phyloP scores from a whole-genome alignment of 1,140 invertebrate genomes.

The Pinna nobilis region DNA sequence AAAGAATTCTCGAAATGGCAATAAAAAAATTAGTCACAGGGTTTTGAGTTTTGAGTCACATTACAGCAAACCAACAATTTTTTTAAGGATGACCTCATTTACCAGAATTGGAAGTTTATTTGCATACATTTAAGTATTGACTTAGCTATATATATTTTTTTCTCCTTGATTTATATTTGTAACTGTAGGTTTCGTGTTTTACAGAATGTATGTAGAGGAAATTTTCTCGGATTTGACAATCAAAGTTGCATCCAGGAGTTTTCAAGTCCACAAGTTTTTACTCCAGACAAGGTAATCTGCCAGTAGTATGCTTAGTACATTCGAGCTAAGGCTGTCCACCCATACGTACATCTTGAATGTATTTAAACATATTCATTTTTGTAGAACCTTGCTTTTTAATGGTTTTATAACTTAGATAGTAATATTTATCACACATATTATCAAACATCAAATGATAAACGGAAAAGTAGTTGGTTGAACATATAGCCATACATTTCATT shows the following conservation, averaged over 20 bases:
- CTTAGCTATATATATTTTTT: background rate
- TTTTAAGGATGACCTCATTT: too few species aligned
- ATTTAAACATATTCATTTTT: background rate
- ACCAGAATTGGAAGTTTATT: too few species aligned
- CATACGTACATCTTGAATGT: background rate
- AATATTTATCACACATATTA: background rate
- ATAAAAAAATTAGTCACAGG: too few species aligned
- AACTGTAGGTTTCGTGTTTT: slow-evolving; percentile 5
- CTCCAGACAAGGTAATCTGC: slow-evolving; percentile 43
- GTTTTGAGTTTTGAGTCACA: too few species aligned
- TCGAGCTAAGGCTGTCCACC: background rate
- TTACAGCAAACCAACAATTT: too few species aligned
- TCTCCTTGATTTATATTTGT: background rate
- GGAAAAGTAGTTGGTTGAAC: background rate
- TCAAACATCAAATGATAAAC: background rate
- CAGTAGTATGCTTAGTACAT: background rate
- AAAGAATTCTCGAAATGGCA: too few species aligned
- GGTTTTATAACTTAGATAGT: too few species aligned
- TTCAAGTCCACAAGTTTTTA: slow-evolving; percentile 44
- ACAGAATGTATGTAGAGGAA: slow-evolving; percentile 44
- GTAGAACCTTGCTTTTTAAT: background rate
- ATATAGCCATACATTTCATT: too few species aligned
- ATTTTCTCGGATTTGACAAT: slow-evolving; percentile 42
- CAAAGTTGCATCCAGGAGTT: slow-evolving; percentile 22
- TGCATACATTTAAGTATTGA: too few species aligned